A percentile compares a stretch with the other conserved stretches of the same genome.
Conservation (phyloP, 2,113 vertebrate species). For the Leptosomus discolor region DNA sequence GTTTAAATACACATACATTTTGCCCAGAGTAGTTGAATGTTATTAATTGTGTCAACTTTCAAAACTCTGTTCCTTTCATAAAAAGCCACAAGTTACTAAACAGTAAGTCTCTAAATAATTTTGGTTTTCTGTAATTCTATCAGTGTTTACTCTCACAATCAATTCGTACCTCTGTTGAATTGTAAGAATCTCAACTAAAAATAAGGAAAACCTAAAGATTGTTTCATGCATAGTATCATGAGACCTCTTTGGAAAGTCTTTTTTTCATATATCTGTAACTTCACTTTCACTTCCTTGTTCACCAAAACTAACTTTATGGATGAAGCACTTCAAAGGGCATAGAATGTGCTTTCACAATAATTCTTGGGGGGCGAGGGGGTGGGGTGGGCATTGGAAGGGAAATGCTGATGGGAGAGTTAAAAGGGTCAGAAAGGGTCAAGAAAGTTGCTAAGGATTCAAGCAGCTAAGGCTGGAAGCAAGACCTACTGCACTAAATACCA, state of each 20-base stretch:
- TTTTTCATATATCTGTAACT: not conserved
- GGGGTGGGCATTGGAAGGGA: not conserved
- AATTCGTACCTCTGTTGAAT: not conserved
- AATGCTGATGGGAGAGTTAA: not conserved
- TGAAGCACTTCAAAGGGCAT: not conserved
- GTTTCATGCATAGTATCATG: not conserved
- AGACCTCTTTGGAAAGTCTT: not conserved
- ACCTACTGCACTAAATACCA: not conserved
- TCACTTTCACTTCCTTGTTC: not conserved
- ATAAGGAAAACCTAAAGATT: not conserved
- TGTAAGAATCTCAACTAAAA: not conserved
- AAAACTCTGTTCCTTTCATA: not conserved
- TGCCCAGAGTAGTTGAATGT: not conserved
- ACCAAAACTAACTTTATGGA: not conserved
- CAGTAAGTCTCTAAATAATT: not conserved
- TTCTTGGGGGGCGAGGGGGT: fast-evolving
- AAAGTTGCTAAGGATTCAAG: not conserved
- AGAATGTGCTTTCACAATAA: not conserved
- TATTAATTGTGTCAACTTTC: not conserved
- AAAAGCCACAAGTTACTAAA: not conserved
- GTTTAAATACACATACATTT: not conserved
- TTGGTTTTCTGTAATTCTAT: not conserved
- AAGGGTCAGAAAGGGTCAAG: not conserved
- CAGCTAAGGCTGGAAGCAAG: not conserved
- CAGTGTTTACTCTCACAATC: not conserved